Evolutionary conservation across 1,140 invertebrate species (phyloP).

Genomic region (Ganaspis sp.): DNA sequence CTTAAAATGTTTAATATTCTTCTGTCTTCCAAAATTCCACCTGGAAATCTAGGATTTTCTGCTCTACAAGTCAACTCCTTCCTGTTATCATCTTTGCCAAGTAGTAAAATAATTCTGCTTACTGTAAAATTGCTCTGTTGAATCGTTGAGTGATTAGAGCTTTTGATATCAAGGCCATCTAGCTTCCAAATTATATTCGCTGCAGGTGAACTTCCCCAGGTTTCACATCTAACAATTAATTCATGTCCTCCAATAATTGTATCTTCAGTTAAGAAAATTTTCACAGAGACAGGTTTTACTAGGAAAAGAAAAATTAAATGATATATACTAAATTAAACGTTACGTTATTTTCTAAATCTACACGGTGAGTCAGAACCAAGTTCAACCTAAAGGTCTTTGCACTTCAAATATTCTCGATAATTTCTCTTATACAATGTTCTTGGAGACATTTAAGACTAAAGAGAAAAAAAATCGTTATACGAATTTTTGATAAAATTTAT

Average conservation of each 20-base stretch:
- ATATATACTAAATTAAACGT: slow-evolving; percentile 32
- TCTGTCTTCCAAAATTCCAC: slow-evolving; percentile 86
- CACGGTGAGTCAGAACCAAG: too few relatives aligned
- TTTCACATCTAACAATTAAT: slow-evolving; percentile 81
- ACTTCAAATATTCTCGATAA: too few relatives aligned
- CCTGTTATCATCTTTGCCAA: slow-evolving; percentile 86
- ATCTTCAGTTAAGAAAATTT: slow-evolving; percentile 80
- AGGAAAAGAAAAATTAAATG: slow-evolving; percentile 51
- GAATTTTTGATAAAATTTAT: too few relatives aligned
- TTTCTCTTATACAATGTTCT: too few relatives aligned
- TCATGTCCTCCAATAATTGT: slow-evolving; percentile 80
- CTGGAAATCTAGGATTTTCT: slow-evolving; percentile 92
- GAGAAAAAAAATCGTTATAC: too few relatives aligned
- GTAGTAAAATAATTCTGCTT: slow-evolving; percentile 84
- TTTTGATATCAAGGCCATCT: slow-evolving; percentile 80
- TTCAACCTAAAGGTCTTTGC: too few relatives aligned
- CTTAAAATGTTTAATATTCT: slow-evolving; percentile 78
- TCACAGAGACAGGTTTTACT: slow-evolving; percentile 85
- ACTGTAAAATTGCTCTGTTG: slow-evolving; percentile 83
- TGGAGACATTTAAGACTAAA: too few relatives aligned
- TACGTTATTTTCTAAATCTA: too few relatives aligned
- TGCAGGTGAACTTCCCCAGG: slow-evolving; percentile 84
- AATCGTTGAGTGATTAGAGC: slow-evolving; percentile 73
- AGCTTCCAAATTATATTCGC: slow-evolving; percentile 85
- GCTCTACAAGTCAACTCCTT: slow-evolving; percentile 89